Conservation (phyloP, 2,888 invertebrate genomes). For the Diadegma fenestrale region DNA sequence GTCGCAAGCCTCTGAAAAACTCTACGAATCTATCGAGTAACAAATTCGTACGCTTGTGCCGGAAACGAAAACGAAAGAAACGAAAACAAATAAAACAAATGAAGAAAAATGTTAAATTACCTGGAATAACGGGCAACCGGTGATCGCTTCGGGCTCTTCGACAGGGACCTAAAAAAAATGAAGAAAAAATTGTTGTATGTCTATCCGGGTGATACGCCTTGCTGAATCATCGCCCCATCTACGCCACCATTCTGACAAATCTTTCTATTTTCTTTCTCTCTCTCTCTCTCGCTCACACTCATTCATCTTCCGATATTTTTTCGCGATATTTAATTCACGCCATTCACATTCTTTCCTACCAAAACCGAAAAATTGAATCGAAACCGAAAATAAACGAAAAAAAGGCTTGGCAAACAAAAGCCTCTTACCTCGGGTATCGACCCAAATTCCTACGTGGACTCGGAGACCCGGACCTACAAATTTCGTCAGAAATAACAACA, state of each 20-base stretch:
- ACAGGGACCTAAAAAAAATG: slow-evolving; percentile 81
- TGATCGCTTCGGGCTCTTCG: slow-evolving; percentile 80
- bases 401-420: slow-evolving; percentile 60
- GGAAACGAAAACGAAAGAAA: slow-evolving; percentile 37
- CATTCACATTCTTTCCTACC: slow-evolving; percentile 35
- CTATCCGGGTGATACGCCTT: slow-evolving; percentile 72
- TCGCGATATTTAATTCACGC: slow-evolving; percentile 3
- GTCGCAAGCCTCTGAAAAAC: slow-evolving; percentile 67
- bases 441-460: slow-evolving; percentile 74
- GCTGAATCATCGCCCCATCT: slow-evolving; percentile 58
- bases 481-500: slow-evolving; percentile 74
- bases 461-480: slow-evolving; percentile 73
- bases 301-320: background rate
- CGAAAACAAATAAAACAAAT: slow-evolving; percentile 24
- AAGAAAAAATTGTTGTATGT: slow-evolving; percentile 78
- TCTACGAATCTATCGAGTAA: slow-evolving; percentile 66
- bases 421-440: slow-evolving; percentile 75
- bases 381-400: slow-evolving; percentile 13
- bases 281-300: background rate
- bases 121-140: slow-evolving; percentile 78
- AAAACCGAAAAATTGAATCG: slow-evolving; percentile 53
- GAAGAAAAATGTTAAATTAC: slow-evolving; percentile 74
- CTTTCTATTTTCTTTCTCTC: slow-evolving; percentile 21
- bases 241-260: slow-evolving; percentile 31
- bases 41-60: slow-evolving; percentile 39